Base-by-base conservation (phyloP, 2,888 invertebrate genomes). In the Drosophila bunnanda region DNA sequence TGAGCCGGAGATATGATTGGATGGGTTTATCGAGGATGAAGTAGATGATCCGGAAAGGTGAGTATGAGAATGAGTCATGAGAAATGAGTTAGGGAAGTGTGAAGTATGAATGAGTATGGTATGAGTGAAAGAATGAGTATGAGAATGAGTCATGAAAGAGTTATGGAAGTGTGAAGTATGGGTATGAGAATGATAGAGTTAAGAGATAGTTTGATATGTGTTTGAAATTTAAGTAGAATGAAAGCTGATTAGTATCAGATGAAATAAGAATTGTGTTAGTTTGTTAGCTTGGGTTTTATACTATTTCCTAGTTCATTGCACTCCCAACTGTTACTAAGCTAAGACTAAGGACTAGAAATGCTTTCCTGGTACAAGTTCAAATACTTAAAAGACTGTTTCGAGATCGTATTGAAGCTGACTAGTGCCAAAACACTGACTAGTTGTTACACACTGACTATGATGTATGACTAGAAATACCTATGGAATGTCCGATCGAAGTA, bases 361-460 rank as follows among this genome's bases (percentile, higher is more conserved):
- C 76, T 17, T 28, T 28, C 50, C 66, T 74, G 78, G 65, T 69
- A 72, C 28, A 15, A 13, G 3, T 67, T 68, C 1, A 6, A 15
- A 30, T 50, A 50, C 50, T 50, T 4, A 20, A 41, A 28, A 41
- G 9, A 30, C 30, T 74, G 28, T 57, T 30, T 22, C 72, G 87
- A 88, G 90, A 89, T 89, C 90, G 53, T 25, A 75, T 70, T 70
- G 79, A 89, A 87, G 88, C 87, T 87, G 87, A 89, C 74, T 77
- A 69, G 77, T 74, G 73, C 62, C 76, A 58, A 52, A 56, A 52
- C 41, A 46, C 69, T 55, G 50, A 57, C 68, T 70, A 71, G 61
- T 55, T 17, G 22, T 52, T 76, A 50, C 57, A 67, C 68, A 75
- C 70, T 77, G 75, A 80, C 69, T 79, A 76, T 9, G 74, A 73